phyloP scores from a whole-genome alignment of 1,140 invertebrate genomes.

The Hirudo medicinalis region DNA sequence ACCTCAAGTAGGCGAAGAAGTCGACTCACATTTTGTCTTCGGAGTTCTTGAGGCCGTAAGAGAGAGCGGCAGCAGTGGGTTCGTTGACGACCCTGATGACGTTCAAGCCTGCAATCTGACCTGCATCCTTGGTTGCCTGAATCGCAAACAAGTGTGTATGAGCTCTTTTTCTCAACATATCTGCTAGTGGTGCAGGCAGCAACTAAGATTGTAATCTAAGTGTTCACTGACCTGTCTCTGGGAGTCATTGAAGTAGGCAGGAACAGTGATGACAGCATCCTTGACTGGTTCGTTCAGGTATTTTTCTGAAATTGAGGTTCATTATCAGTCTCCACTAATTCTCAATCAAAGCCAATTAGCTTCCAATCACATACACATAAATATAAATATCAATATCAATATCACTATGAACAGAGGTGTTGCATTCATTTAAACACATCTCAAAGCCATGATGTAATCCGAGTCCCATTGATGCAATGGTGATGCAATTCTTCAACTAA shows the following conservation, averaged over 20 bases:
- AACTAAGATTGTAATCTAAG: no score
- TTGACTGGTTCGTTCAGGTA: constrained; percentile 69
- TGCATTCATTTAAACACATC: no score
- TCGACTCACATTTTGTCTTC: constrained; percentile 82
- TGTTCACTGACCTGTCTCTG: constrained; percentile 58
- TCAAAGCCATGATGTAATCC: no score
- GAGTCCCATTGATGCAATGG: no score
- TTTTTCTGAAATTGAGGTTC: constrained; percentile 46
- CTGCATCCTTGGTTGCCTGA: constrained; percentile 85
- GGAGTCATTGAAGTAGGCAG: constrained; percentile 91
- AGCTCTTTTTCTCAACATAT: no score
- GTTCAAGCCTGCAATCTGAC: constrained; percentile 87
- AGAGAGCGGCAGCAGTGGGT: constrained; percentile 87
- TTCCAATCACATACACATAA: no score
- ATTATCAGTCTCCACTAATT: constrained; percentile 16
- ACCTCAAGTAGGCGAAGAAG: no score
- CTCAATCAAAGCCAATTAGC: no score
- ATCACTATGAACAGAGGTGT: no score
- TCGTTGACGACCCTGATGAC: constrained; percentile 92
- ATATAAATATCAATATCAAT: no score
- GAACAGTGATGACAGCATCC: constrained; percentile 86
- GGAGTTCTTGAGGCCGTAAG: constrained; percentile 96
- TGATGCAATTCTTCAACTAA: constrained; percentile 22
- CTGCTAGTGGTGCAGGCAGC: no score
- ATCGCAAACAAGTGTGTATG: no score